Evolutionary conservation across 2,113 vertebrate genomes (phyloP), one percentile per base, ranked within the genome.

Genomic region (Cephalopterus ornatus): DNA sequence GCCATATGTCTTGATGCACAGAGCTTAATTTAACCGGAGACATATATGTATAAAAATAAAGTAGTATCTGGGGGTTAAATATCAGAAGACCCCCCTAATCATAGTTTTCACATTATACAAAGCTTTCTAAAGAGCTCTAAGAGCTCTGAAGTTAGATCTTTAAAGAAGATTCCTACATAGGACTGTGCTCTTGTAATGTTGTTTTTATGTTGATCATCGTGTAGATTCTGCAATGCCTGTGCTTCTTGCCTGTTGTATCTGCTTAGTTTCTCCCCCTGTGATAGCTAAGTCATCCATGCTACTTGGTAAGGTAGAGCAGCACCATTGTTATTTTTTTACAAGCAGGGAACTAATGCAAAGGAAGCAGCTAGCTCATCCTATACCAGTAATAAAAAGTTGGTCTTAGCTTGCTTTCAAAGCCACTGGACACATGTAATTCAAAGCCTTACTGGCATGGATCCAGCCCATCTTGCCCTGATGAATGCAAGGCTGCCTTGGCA

Each of bases 1-100:
- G 68, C 96, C 96, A 95, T 97, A 97, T 97, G 96, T 96, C 93
- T 95, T 4, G 86, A 89, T 26, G 26, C 83, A 93, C 61, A 67
- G 91, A 92, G 80, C 95, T 95, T 95, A 93, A 96, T 95, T 93
- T 95, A 96, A 89, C 94, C 12, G 0, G 73, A 96, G 76, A 86
- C 2, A 3, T 92, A 78, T 59, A 92, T 37, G 76, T 71, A 72
- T 95, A 96, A 95, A 97, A 95, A 96, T 97, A 95, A 92, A 92
- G n/a, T 71, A 62, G 62, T 78, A 66, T 91, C 87, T 68, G 87
- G 89, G 89, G 93, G 91, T 95, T 95, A 95, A 95, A 85, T 95
- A 97, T 79, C 50, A 24, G 91, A 94, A 81, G 77, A 95, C 65
- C 66, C 66, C 75, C 77, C 73, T 88, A 93, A 93, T 95, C 70